Evolutionary conservation across 2,888 invertebrate genomes (phyloP), one percentile per base, ranked within the genome.

Genomic region (Cryptocephalus moraei): DNA sequence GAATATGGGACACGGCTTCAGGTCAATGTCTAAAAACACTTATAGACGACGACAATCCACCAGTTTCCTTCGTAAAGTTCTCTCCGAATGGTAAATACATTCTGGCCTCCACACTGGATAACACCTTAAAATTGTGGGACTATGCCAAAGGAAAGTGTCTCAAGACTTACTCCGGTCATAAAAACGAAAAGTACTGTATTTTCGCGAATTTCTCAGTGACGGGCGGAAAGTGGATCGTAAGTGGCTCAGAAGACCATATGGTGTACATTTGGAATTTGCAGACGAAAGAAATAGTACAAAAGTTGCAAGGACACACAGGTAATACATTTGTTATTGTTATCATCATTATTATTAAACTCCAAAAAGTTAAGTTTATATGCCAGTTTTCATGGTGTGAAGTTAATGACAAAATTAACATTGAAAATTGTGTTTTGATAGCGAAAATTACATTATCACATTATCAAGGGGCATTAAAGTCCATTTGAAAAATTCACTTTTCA

Each of bases 221-320:
- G 11, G 99, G 99, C 49, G 99, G 99, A 67, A 99, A 99, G 91
- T 99, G 99, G 99, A 99, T 99, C 67, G 97, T 99, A 41, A 96
- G 95, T 38, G 99, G 99, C n/a, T 97, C 97, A 4, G 99, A 99
- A 74, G 99, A 99, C 72, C 91, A 95, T 69, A 81, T 92, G 78
- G 94, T 99, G 1, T 99, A 97, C 69, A 95, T 99, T 62, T 99
- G 99, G 99, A 99, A 99, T 76, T 78, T 99, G 55, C 99, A 99
- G 70, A 95, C 96, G 10, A 97, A 97, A 73, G 97, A 99, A 76
- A 90, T 99, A 49, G 99, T 99, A 49, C 99, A 99, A 73, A 91
- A 93, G 73, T 75, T 99, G 52, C 87, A 91, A 61, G 97, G 97
- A 0, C 97, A 99, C 69, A 92, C 94, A 55, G 95, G 96, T 82